Percentiles rank a stretch among this genome's conserved stretches.
Conservation (phyloP, 1,140 invertebrate genomes). For the Sycophila sp. region DNA sequence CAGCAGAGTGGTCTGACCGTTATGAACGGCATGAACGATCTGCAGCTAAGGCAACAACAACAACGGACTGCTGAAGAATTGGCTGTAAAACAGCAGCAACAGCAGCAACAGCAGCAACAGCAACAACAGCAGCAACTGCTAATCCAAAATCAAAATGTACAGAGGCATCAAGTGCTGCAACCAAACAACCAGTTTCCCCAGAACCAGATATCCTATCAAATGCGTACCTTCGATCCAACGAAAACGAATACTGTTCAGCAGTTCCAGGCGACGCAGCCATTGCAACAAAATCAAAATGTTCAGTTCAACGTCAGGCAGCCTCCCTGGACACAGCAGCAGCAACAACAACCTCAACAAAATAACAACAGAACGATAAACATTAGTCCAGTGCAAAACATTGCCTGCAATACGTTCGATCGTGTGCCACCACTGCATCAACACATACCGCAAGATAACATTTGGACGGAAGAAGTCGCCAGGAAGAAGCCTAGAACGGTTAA, state of each 20-base stretch:
- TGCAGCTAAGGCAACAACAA: constrained; percentile 48
- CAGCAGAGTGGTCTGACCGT: constrained; percentile 48
- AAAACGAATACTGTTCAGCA: constrained; percentile 51
- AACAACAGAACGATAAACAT: constrained; percentile 21
- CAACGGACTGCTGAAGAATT: constrained; percentile 53
- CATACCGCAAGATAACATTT: constrained; percentile 69
- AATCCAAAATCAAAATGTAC: constrained; percentile 59
- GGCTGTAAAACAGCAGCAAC: constrained; percentile 58
- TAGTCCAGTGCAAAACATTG: constrained; percentile 54
- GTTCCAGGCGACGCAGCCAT: constrained; percentile 41
- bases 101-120: constrained; percentile 52
- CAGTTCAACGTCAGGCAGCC: constrained; percentile 67
- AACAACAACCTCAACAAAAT: constrained; percentile 55
- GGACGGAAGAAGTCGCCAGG: constrained; percentile 72
- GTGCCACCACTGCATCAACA: constrained; percentile 79
- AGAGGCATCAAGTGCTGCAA: constrained; percentile 58
- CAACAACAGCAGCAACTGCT: constrained; percentile 57
- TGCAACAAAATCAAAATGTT: constrained; percentile 43
- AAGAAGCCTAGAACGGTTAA: constrained; percentile 72
- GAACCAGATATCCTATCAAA: constrained; percentile 66
- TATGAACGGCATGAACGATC: constrained; percentile 54
- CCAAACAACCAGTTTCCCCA: constrained; percentile 66
- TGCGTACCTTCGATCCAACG: constrained; percentile 52
- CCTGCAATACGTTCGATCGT: constrained; percentile 69
- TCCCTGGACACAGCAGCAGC: constrained; percentile 71